Evolutionary conservation across 2,797 vertebrate genomes (phyloP).

Genomic region (Pipistrellus nathusii): DNA sequence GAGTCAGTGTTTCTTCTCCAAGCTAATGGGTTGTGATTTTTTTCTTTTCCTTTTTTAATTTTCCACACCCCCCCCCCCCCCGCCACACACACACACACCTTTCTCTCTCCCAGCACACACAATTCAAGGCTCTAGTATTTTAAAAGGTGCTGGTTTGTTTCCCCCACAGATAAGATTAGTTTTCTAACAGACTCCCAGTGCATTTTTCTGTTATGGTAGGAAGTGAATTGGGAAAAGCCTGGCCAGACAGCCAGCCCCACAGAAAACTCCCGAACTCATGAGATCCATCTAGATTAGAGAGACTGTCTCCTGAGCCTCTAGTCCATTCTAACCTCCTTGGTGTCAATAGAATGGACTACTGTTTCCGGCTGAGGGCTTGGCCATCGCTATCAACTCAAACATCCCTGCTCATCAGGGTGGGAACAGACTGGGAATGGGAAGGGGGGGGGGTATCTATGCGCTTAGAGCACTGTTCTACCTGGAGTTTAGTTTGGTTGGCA

Average conservation of each 20-base stretch:
- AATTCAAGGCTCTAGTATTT: background rate
- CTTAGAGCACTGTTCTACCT: background rate
- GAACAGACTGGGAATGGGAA: background rate
- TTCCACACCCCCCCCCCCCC: too few relatives aligned
- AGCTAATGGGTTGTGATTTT: background rate
- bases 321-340: background rate
- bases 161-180: background rate
- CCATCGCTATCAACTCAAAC: background rate
- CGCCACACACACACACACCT: background rate
- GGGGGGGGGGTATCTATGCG: background rate
- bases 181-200: background rate
- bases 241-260: background rate
- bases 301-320: background rate
- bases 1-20: background rate
- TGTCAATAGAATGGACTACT: background rate
- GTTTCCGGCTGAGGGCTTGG: background rate
- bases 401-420: background rate
- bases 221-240: background rate
- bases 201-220: background rate
- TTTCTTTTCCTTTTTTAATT: background rate
- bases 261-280: background rate
- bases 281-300: background rate
- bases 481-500: slow-evolving; percentile 37
- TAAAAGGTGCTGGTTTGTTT: background rate
- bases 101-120: background rate